Evolutionary conservation across 2,888 invertebrate species (phyloP), one percentile per base, ranked within the genome.

Genomic region (Fragum fragum): DNA sequence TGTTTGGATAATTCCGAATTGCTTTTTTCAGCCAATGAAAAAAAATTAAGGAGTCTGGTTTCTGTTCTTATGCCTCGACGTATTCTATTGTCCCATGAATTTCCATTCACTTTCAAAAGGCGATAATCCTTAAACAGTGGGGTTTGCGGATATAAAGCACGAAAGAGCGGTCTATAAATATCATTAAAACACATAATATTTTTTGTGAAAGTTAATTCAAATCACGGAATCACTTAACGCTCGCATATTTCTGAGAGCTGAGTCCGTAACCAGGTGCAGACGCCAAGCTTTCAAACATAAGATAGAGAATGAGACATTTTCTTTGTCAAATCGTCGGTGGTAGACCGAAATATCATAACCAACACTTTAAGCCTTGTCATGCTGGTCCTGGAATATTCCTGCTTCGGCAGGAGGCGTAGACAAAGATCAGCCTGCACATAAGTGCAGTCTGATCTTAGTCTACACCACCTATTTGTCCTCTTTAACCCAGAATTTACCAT

Each of bases 81-180:
- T n/a, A 16, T 36, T 63, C 28, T 32, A 63, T 63, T 63, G 63
- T 63, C n/a, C 28, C 28, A 23, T 63, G 63, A 63, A 63, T 28
- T 28, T 57, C 63, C 23, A 63, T 63, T 36, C 84, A 81, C 81
- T 73, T 73, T 79, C 81, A 76, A 85, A 81, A 81, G 80, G 71
- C 77, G 85, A 79, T 85, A 79, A 85, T 85, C 85, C 79, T 79
- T 81, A 76, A 80, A 77, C 78, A 78, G 73, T 78, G 53, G 76
- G 82, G 78, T 82, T 85, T 85, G 74, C 79, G 78, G 57, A 55
- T 73, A 66, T 71, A 80, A 83, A 73, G 79, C 80, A 77, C 77
- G 79, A 74, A 76, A 71, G 66, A 76, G 76, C 75, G 76, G 76
- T 79, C 73, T 73, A 79, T 84, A 84, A 84, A 73, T 71, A 76